A percentile compares a stretch with the other conserved stretches of the same genome.
Conservation (phyloP, 2,888 invertebrate species). For the Tortricodes alternella region DNA sequence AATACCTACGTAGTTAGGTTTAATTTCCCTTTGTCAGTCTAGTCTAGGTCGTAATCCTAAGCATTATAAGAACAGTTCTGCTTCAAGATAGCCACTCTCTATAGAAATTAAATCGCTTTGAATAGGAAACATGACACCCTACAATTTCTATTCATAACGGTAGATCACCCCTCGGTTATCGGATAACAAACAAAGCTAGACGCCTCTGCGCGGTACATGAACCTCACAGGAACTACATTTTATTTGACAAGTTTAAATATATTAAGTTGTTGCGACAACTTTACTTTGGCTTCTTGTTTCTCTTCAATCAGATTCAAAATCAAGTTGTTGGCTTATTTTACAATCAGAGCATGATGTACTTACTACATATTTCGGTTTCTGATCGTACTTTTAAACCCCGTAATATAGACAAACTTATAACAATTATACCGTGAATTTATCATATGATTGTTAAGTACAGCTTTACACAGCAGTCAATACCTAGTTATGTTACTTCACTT, state of each 20-base stretch:
- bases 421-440: no score
- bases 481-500: neutral
- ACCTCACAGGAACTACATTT: conserved; percentile 39
- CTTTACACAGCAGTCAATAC: no score
- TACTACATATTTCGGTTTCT: no score
- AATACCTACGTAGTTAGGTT: neutral
- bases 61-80: conserved; percentile 20
- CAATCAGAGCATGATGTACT: no score
- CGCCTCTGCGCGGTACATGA: conserved; percentile 42
- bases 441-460: neutral
- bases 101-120: conserved; percentile 36
- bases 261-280: no score
- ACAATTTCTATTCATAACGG: conserved; percentile 54
- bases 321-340: no score
- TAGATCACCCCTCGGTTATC: conserved; percentile 50
- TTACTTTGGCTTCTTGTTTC: no score
- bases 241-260: conserved; percentile 1
- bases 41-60: conserved; percentile 14
- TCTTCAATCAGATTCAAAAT: no score
- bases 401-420: no score
- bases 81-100: conserved; percentile 32
- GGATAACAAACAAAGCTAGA: conserved; percentile 67
- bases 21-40: conserved; percentile 23
- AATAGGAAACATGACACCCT: conserved; percentile 41
- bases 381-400: no score